phyloP scores from a whole-genome alignment of 2,888 invertebrate genomes.

The Proisotoma minuta region DNA sequence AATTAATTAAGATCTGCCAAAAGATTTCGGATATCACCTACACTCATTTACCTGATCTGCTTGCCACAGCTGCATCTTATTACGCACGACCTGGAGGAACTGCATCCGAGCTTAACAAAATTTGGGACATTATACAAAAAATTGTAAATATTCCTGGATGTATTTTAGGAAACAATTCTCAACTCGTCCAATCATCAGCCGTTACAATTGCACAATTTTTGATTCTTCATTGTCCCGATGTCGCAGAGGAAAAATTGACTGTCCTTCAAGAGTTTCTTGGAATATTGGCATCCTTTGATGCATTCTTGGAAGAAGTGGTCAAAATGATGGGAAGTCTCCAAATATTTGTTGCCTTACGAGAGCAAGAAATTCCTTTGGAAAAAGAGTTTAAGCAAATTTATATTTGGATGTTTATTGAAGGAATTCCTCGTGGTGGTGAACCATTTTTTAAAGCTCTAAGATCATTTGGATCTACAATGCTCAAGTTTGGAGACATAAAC shows the following conservation, averaged over 20 bases:
- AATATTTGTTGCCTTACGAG: constrained; percentile 32
- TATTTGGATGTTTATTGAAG: constrained; percentile 25
- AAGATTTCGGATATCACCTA: constrained; percentile 24
- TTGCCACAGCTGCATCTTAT: constrained; percentile 22
- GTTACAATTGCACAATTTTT: constrained; percentile 16
- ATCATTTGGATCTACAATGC: constrained; percentile 21
- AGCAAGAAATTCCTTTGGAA: constrained; percentile 44
- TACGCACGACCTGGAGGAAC: background rate
- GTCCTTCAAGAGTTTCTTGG: constrained; percentile 29
- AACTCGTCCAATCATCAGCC: constrained; percentile 14
- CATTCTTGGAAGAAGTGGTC: background rate
- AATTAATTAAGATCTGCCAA: constrained; percentile 20
- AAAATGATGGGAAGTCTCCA: constrained; percentile 17
- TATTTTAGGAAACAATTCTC: constrained; percentile 13
- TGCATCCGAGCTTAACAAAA: constrained; percentile 10
- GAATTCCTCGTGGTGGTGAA: background rate
- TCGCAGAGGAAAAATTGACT: constrained; percentile 25
- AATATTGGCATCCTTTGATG: constrained; percentile 25
- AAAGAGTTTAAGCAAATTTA: constrained; percentile 34
- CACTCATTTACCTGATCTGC: constrained; percentile 23
- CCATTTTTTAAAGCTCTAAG: constrained; percentile 7
- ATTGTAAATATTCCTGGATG: constrained; percentile 21
- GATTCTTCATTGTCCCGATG: constrained; percentile 20
- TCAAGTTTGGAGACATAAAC: constrained; percentile 37
- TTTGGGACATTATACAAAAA: constrained; percentile 30